Conservation (phyloP, 2,113 vertebrate genomes). For the Rhea pennata region DNA sequence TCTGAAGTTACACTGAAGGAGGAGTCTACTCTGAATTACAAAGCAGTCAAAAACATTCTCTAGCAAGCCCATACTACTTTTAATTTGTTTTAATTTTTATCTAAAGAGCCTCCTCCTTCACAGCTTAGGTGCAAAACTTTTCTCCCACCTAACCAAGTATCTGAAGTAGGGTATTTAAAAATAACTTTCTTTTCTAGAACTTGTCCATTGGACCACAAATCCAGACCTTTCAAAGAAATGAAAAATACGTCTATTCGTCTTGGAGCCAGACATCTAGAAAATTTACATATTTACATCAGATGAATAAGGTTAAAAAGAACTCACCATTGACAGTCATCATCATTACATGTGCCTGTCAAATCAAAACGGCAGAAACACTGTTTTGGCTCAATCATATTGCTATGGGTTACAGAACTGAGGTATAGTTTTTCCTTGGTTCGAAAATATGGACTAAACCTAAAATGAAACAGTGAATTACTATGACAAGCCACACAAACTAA, state of each 20-base stretch:
- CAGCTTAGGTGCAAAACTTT: background rate
- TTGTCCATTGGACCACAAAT: background rate
- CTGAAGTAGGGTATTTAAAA: background rate
- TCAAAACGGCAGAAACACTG: slow-evolving; percentile 95
- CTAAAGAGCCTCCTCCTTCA: background rate
- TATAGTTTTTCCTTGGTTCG: slow-evolving; percentile 95
- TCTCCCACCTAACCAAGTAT: background rate
- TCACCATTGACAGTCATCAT: slow-evolving; percentile 93
- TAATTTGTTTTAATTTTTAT: background rate
- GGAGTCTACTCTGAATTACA: background rate
- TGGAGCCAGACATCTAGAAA: background rate
- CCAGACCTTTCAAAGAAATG: background rate
- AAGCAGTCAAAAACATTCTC: background rate
- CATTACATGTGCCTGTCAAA: slow-evolving; percentile 94
- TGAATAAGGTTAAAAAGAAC: slow-evolving; percentile 35
- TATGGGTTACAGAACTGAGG: slow-evolving; percentile 89
- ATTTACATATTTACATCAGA: background rate
- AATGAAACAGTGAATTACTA: background rate
- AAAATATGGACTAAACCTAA: slow-evolving; percentile 96
- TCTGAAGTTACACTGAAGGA: background rate
- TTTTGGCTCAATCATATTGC: slow-evolving; percentile 89
- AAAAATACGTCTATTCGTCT: background rate
- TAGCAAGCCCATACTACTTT: background rate
- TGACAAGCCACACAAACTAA: background rate
- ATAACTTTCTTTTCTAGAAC: background rate